A percentile compares a stretch with the other conserved stretches of the same genome.
Evolutionary conservation across 2,797 vertebrate species (phyloP).

Genomic region (Rhinoraja longicauda): DNA sequence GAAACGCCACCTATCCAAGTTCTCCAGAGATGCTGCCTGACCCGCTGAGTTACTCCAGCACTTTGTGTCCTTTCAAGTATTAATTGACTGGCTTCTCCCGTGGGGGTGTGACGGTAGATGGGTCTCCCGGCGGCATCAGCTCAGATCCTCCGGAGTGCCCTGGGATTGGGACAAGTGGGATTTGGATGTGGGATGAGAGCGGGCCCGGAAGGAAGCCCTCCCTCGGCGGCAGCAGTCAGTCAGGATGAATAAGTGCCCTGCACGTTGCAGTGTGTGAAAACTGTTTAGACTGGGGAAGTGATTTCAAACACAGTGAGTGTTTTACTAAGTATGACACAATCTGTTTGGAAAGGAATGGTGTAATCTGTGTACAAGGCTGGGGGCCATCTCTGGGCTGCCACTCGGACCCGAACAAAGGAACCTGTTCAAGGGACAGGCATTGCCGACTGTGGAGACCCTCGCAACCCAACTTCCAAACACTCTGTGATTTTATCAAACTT

Average conservation of each 20-base stretch:
- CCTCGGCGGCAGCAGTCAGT: background rate
- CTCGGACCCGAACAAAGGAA: background rate
- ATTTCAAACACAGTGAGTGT: background rate
- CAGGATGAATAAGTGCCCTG: conserved; percentile 24
- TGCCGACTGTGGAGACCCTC: background rate
- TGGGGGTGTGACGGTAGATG: background rate
- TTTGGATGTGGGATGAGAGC: background rate
- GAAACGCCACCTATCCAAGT: no score
- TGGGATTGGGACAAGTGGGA: background rate
- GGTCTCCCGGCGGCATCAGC: background rate
- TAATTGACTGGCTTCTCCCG: background rate
- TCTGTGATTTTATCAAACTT: background rate
- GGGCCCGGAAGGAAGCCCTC: background rate
- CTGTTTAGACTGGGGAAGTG: conserved; percentile 14
- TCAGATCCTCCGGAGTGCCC: background rate
- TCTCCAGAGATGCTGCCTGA: no score
- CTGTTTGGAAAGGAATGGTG: background rate
- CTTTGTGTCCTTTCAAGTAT: background rate
- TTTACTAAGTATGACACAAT: background rate
- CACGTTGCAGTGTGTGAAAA: background rate
- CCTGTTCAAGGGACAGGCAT: background rate
- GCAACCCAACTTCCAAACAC: background rate
- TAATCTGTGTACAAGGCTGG: background rate
- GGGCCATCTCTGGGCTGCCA: background rate
- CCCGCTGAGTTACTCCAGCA: no score